Conservation (phyloP, 2,113 vertebrate genomes). For the Mystacornis crossleyi region DNA sequence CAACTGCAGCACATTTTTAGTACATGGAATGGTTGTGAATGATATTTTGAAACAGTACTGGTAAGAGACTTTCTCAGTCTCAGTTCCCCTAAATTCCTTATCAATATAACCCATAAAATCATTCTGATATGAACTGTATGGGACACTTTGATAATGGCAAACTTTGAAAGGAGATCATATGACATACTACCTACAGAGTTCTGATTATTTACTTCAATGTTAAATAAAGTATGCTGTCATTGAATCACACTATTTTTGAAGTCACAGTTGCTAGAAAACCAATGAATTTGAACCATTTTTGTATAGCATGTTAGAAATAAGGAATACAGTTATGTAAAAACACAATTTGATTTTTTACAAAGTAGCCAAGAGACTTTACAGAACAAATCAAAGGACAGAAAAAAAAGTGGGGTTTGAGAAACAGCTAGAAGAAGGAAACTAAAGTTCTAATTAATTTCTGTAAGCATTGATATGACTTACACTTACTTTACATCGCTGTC, state of each 20-base stretch:
- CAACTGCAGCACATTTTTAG: neutral
- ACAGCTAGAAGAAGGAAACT: neutral
- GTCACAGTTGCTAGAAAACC: neutral
- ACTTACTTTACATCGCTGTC: neutral
- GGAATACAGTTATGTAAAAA: neutral
- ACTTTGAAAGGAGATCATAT: neutral
- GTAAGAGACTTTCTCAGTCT: neutral
- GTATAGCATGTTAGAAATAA: neutral
- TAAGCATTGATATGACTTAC: neutral
- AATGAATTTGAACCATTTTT: neutral
- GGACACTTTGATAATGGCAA: neutral
- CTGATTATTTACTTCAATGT: neutral
- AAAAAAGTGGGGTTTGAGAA: neutral
- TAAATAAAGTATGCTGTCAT: neutral
- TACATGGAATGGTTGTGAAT: neutral
- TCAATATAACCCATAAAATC: neutral
- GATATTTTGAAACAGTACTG: neutral
- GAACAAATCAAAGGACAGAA: neutral
- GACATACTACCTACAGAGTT: neutral
- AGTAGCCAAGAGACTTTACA: neutral
- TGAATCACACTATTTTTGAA: neutral
- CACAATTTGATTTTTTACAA: neutral
- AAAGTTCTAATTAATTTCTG: neutral
- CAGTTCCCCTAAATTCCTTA: neutral
- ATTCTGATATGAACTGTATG: neutral